phyloP scores from a whole-genome alignment of 2,888 invertebrate species.

The Rhagophthalmus giganteus region DNA sequence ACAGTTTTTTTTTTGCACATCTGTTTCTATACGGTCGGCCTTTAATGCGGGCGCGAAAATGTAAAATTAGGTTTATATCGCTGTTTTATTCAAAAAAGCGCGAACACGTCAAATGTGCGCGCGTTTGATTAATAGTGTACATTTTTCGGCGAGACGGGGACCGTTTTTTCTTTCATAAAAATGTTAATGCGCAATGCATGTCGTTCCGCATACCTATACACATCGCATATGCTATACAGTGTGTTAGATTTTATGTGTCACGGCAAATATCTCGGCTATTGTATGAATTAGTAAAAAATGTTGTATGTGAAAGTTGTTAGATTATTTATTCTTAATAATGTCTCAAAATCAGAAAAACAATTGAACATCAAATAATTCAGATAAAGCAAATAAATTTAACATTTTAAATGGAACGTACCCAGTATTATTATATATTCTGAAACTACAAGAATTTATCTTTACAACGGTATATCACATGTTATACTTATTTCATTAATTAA shows the following conservation, averaged over 20 bases:
- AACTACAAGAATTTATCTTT: no score
- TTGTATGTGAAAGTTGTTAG: not conserved
- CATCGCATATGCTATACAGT: no score
- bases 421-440: no score
- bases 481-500: no score
- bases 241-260: no score
- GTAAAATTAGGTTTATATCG: slow-evolving; percentile 1
- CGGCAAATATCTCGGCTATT: no score
- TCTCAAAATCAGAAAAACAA: no score
- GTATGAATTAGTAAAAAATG: not conserved
- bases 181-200: not conserved
- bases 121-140: slow-evolving; percentile 9
- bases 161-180: not conserved
- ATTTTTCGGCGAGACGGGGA: not conserved
- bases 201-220: not conserved
- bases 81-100: slow-evolving; percentile 5
- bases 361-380: no score
- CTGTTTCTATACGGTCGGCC: not conserved
- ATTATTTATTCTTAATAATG: not conserved
- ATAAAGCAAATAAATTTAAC: no score
- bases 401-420: no score
- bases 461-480: no score
- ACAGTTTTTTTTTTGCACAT: not conserved
- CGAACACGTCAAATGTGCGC: not conserved
- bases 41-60: not conserved